Evolutionary conservation across 2,797 vertebrate genomes (phyloP), one percentile per base, ranked within the genome.

Genomic region (Morelia viridis): DNA sequence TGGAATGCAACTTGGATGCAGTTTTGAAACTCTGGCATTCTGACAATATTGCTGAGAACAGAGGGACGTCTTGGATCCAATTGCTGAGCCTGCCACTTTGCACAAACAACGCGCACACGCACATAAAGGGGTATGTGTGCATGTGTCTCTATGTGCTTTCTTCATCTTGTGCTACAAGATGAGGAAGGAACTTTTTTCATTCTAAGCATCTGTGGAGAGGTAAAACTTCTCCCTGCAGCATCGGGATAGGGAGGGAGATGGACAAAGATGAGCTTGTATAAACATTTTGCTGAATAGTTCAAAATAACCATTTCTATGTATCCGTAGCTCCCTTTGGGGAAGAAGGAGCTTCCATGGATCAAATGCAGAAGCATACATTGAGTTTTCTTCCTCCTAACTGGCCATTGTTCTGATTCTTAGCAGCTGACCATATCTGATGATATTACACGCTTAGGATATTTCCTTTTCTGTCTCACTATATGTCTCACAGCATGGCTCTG

Each of bases 11-110:
- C 87, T 68, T 0, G 0, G 65, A 19, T 0, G 60, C 0, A 50
- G 0, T 0, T 64, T 24, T 50, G 94, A 62, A 28, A 86, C 19
- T 0, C 91, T 91, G 84, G 88, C 26, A 35, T 4, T 89, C 91
- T 41, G 93, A 90, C 92, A 24, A 80, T 86, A 93, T 85, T 13
- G 57, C 56, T 87, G 71, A 28, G 89, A 93, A 31, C 80, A 3
- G 62, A 46, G 10, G 76, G 3, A 92, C 13, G 65, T 83, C 87
- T 94, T 31, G 1, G n/a, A 10, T 85, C 57, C 89, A 1, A 41
- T 94, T 94, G 12, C 7, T 46, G 0, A 2, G 0, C 19, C 88
- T 35, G 91, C 6, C 11, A 88, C 58, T 62, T 1, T 19, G 53
- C 28, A 35, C 71, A 46, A 80, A 46, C 71, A 22, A 22, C 35